Base-by-base conservation (phyloP, 2,797 vertebrate species). In the Ctenochaetus hawaiiensis region DNA sequence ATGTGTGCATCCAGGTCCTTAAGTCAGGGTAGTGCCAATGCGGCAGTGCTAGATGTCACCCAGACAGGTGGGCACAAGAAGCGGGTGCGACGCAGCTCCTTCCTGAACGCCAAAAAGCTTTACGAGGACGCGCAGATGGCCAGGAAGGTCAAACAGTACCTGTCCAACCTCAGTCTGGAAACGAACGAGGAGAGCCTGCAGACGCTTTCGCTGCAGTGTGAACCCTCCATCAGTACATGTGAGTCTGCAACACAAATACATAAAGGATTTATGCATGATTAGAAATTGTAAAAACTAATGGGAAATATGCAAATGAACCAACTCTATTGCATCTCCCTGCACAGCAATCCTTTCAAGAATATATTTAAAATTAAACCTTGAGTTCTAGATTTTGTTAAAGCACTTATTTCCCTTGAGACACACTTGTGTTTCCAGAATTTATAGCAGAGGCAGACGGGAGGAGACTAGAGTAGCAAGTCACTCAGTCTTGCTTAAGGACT, bases 111-210 rank as follows among this genome's bases (percentile, higher is more conserved):
- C 92, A 99, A 99, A 94, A 99, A 99, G 92, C 94, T 99, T 41
- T 99, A 99, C 5, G 98, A 99, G 93, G 98, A 99, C 56, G 98
- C 98, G 54, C 98, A 99, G 91, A 99, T 99, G 98, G 97, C 98
- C 79, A 95, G 98, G 65, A 98, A 97, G 88, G 98, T 99, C 64
- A 98, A 98, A 75, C 98, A 99, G 87, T 99, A 99, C 91, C 95
- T 99, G 88, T 96, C 97, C 68, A 96, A 98, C 88, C 94, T 99
- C 82, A 96, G 96, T 82, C 95, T 99, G 72, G 98, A 99, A 82
- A 98, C 96, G 69, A 99, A 98, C 39, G 98, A 99, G 91, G 98
- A 99, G 89, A 97, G 95, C 57, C 97, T 99, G 41, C 98, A 99
- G 93, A 97, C 96, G 0, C 88, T 99, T 0, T 99, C 98, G 0